Base-by-base conservation (phyloP, 2,888 invertebrate species). In the Alentia gelatinosa region DNA sequence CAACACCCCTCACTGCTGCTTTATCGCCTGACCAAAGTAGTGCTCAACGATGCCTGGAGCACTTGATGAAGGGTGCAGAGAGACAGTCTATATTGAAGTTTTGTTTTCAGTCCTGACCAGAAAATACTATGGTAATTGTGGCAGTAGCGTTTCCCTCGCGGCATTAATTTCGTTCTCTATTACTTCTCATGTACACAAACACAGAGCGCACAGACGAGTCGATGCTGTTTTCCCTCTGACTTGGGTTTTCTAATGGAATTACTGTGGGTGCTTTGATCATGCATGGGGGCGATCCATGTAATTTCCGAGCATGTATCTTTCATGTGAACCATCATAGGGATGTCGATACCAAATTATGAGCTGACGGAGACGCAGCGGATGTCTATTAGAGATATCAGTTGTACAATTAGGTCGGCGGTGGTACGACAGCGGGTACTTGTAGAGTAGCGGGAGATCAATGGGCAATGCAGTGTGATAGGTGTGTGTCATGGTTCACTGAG, bases 211-310 rank as follows among this genome's bases (percentile, higher is more conserved):
- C 56, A 56, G 68, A 12, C 30, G 30, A 26, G 68, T 30, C 68
- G 33, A 68, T 68, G 63, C 12, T 1, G 68, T 4, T 68, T 79
- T 35, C 79, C 79, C n/a, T 79, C 39, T 23, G 37, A 39, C 39
- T 79, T 39, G 37, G n/a, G 23, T 79, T 79, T 79, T 79, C 79
- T 79, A 79, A 79, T 79, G 39, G 79, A 79, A 79, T 7, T 37
- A 79, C 37, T 37, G 15, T 39, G 37, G 15, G 74, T 30, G 39
- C 39, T 35, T 68, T 68, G 68, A 79, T 39, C 79, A n/a, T n/a
- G 79, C 37, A 7, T 23, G 37, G 35, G 9, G 79, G 37, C 79
- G 79, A 79, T 79, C 79, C 79, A 79, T 79, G 79, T 79, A 37
- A 79, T 79, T 79, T 23, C 37, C 79, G n/a, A 15, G 9, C 79